Evolutionary conservation across 2,113 vertebrate species (phyloP).

Genomic region (Dromiciops gliroides): DNA sequence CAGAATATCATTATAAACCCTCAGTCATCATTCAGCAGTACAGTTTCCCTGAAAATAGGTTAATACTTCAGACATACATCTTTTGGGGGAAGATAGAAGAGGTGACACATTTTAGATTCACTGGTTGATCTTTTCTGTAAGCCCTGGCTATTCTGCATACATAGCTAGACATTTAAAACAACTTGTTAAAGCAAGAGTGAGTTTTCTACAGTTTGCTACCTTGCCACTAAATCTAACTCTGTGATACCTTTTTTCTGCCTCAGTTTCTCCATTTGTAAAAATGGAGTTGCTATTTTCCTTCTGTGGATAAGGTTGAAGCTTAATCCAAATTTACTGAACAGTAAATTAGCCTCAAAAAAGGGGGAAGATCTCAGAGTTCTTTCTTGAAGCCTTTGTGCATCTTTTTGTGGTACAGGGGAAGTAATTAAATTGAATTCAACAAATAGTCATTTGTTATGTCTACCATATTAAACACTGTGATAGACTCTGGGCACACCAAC

Average conservation of each 20-base stretch:
- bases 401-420: not conserved
- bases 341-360: not conserved
- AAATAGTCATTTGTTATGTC: not conserved
- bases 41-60: not conserved
- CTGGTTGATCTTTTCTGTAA: not conserved
- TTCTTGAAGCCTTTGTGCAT: not conserved
- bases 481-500: not conserved
- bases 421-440: not conserved
- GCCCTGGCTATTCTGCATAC: not conserved
- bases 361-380: not conserved
- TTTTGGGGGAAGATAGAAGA: not conserved
- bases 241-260: not conserved
- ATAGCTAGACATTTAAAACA: not conserved
- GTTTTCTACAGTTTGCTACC: not conserved
- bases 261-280: not conserved
- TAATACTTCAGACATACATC: not conserved
- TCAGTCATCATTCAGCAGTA: not conserved
- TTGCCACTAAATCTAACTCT: not conserved
- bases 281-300: not conserved
- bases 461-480: too few species aligned
- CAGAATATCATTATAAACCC: not conserved
- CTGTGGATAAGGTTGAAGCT: not conserved
- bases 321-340: not conserved
- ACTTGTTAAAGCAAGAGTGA: not conserved
- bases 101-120: not conserved